These are phyloP conservation scores for Danio aesculapii DNA, from an alignment of 2,797 vertebrate species.

Conservation along the genomic window DNA sequence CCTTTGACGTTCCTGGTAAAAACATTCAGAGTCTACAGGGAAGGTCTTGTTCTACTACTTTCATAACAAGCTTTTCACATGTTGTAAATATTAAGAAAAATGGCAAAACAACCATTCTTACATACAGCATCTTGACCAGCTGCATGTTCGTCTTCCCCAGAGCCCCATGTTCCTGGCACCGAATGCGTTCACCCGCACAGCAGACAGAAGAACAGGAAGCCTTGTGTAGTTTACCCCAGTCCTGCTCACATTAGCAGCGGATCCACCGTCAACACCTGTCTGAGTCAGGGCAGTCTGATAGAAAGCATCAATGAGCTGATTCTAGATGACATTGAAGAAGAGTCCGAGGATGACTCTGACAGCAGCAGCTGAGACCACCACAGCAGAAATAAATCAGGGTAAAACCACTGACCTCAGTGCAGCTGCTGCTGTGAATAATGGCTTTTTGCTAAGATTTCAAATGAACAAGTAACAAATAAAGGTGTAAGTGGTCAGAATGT, in stretches of 20 bases:
- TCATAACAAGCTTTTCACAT: too few relatives aligned
- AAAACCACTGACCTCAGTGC: background rate
- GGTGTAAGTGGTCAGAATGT: background rate
- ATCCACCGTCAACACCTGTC: slow-evolving; percentile 82
- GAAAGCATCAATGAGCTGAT: slow-evolving; percentile 74
- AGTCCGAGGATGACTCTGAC: slow-evolving; percentile 13
- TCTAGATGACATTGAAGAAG: slow-evolving; percentile 72
- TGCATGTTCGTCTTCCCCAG: slow-evolving; percentile 61
- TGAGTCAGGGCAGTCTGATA: slow-evolving; percentile 79
- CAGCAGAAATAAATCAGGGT: background rate
- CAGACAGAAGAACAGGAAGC: slow-evolving; percentile 71
- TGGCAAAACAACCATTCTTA: too few relatives aligned
- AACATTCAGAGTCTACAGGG: too few relatives aligned
- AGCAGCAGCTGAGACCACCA: slow-evolving; percentile 36
- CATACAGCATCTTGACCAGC: background rate
- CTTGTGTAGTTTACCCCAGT: slow-evolving; percentile 76
- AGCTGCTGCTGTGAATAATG: background rate
- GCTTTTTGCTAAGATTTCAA: background rate
- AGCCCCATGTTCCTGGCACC: slow-evolving; percentile 74
- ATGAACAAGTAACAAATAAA: background rate
- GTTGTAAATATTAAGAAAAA: too few relatives aligned
- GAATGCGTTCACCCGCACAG: slow-evolving; percentile 81
- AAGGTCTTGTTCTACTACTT: too few relatives aligned
- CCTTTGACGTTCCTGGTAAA: too few relatives aligned
- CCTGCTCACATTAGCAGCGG: slow-evolving; percentile 75